Evolutionary conservation across 2,113 vertebrate species (phyloP).

Genomic region (Marmota flaviventris): DNA sequence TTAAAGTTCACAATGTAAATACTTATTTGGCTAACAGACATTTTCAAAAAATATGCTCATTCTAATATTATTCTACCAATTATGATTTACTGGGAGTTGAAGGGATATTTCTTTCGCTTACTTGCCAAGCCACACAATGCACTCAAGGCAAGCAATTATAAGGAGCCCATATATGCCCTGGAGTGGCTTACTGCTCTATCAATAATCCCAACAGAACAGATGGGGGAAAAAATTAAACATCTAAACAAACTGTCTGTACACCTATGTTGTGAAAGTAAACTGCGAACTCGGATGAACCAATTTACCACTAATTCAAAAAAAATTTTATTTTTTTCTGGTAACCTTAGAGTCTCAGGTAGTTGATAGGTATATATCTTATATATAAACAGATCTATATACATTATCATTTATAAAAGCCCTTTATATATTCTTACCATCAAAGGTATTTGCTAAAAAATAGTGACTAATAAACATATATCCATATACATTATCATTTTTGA

Average conservation of each 20-base stretch:
- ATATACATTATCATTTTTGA: too few relatives aligned
- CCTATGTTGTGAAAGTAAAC: conserved; percentile 90
- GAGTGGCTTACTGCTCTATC: conserved; percentile 84
- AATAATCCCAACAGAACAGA: conserved; percentile 88
- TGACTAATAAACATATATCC: neutral
- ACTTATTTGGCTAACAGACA: conserved; percentile 4
- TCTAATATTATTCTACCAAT: conserved; percentile 20
- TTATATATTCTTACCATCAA: conserved; percentile 72
- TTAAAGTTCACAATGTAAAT: neutral
- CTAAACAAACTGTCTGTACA: conserved; percentile 89
- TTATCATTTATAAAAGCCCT: conserved; percentile 68
- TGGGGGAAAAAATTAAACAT: conserved; percentile 88
- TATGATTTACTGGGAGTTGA: neutral
- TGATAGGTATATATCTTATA: conserved; percentile 19
- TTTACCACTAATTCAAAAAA: conserved; percentile 82
- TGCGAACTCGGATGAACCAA: conserved; percentile 87
- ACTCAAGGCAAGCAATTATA: conserved; percentile 41
- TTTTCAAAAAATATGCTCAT: conserved; percentile 8
- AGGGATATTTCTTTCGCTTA: neutral
- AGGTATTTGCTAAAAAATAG: conserved; percentile 71
- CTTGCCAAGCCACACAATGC: conserved; percentile 47
- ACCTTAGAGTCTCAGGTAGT: conserved; percentile 85
- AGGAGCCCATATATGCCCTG: conserved; percentile 59
- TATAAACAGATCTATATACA: neutral
- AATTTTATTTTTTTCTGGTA: conserved; percentile 74